These are phyloP conservation scores for Lineus longissimus DNA, from an alignment of 1,140 invertebrate species.

Conservation along the genomic window DNA sequence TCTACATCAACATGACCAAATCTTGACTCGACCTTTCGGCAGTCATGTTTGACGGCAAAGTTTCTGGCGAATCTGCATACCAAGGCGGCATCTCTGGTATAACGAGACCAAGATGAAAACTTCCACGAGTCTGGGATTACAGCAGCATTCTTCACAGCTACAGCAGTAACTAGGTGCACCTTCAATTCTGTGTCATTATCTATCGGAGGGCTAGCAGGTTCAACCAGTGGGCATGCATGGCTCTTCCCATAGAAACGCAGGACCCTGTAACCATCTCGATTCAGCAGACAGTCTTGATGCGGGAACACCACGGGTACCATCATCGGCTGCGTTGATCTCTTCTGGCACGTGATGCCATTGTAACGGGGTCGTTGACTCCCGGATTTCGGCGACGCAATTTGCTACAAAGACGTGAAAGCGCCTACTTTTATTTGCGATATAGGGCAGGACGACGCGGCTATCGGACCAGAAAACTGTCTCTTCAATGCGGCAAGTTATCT, in stretches of 20 bases:
- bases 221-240: no score
- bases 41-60: not conserved
- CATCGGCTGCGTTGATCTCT: slow-evolving; percentile 20
- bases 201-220: no score
- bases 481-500: slow-evolving; percentile 7
- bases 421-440: slow-evolving; percentile 20
- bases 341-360: slow-evolving; percentile 17
- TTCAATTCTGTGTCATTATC: no score
- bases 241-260: slow-evolving; percentile 13
- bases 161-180: no score
- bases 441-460: slow-evolving; percentile 10
- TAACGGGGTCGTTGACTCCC: slow-evolving; percentile 6
- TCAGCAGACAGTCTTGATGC: slow-evolving; percentile 5
- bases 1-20: not conserved
- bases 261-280: slow-evolving; percentile 27
- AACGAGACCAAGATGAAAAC: no score
- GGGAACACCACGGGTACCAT: slow-evolving; percentile 21
- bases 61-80: no score
- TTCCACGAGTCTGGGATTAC: no score
- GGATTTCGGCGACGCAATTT: slow-evolving; percentile 20
- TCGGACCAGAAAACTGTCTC: slow-evolving; percentile 23
- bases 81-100: no score
- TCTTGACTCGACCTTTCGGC: not conserved
- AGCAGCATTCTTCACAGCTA: no score
- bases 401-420: slow-evolving; percentile 26